Percentiles rank a stretch among this genome's conserved stretches.
phyloP scores from a whole-genome alignment of 2,797 vertebrate species.

The Galaxias olidus region DNA sequence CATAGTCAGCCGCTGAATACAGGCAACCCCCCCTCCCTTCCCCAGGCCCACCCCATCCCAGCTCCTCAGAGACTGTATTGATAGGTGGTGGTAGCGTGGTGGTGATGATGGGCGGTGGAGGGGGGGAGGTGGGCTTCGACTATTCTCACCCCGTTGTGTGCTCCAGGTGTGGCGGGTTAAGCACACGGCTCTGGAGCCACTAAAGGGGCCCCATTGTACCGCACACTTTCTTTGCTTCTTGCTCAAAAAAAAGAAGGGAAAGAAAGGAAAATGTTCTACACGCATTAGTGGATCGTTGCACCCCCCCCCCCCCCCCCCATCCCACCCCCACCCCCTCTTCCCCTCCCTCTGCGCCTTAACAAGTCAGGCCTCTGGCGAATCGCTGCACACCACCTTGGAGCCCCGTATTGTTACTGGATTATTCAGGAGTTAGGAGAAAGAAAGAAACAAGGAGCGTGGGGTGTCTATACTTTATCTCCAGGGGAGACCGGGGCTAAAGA shows the following conservation, averaged over 20 bases:
- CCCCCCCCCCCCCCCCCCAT: constrained; percentile 17
- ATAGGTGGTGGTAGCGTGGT: constrained; percentile 60
- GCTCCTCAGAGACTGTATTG: constrained; percentile 69
- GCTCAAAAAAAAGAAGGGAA: constrained; percentile 77
- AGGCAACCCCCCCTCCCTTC: constrained; percentile 41
- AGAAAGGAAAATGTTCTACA: constrained; percentile 80
- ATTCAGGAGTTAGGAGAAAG: constrained; percentile 82
- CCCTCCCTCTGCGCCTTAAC: constrained; percentile 43
- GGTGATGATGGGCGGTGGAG: constrained; percentile 60
- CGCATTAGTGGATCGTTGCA: constrained; percentile 77
- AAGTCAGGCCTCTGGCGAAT: constrained; percentile 68
- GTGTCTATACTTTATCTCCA: constrained; percentile 70
- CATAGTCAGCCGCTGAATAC: constrained; percentile 72
- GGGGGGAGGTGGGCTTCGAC: constrained; percentile 50
- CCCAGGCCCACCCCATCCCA: constrained; percentile 36
- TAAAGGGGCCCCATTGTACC: constrained; percentile 72
- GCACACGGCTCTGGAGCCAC: constrained; percentile 67
- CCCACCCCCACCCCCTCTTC: constrained; percentile 64
- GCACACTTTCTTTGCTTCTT: constrained; percentile 79
- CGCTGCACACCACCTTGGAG: constrained; percentile 81
- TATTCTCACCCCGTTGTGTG: constrained; percentile 70
- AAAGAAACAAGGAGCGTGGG: constrained; percentile 61
- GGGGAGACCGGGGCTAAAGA: constrained; percentile 55
- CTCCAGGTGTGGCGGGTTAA: constrained; percentile 87
- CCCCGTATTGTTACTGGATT: constrained; percentile 84